A percentile compares a stretch with the other conserved stretches of the same genome.
Conservation (phyloP, 2,113 vertebrate genomes). For the Agelaius phoeniceus region DNA sequence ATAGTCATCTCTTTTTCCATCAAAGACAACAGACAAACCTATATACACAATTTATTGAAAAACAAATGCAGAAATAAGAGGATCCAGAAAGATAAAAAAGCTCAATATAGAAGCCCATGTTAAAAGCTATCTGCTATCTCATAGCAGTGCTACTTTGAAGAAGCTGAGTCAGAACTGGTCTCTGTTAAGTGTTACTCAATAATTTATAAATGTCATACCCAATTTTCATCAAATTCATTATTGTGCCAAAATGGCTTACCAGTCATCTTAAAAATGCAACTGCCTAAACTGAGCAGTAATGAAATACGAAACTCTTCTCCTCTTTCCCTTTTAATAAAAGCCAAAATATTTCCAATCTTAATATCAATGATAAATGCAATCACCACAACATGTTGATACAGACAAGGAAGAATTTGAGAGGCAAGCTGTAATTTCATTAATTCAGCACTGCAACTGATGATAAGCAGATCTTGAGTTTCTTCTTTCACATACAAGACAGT, state of each 20-base stretch:
- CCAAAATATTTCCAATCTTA: neutral
- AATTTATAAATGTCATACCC: neutral
- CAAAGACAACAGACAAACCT: constrained; percentile 92
- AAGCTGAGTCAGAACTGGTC: neutral
- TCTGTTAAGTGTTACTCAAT: neutral
- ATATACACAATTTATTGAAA: constrained; percentile 25
- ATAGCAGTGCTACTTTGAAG: neutral
- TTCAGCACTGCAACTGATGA: neutral
- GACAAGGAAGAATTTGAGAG: neutral
- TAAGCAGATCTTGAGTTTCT: neutral
- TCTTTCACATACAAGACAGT: neutral
- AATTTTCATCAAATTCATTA: constrained; percentile 14
- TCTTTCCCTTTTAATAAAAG: neutral
- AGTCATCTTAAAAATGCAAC: neutral
- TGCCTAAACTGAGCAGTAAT: neutral
- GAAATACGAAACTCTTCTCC: neutral
- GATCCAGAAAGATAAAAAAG: neutral
- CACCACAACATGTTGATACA: neutral
- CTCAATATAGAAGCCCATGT: neutral
- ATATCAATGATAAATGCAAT: neutral
- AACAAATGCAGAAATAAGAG: constrained; percentile 27
- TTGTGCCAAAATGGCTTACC: neutral
- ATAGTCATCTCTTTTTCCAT: constrained; percentile 91
- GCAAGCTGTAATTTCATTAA: constrained; percentile 21
- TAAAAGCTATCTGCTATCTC: neutral